A percentile compares a stretch with the other conserved stretches of the same genome.
Conservation (phyloP, 2,888 invertebrate species). For the Petrolisthes manimaculis region DNA sequence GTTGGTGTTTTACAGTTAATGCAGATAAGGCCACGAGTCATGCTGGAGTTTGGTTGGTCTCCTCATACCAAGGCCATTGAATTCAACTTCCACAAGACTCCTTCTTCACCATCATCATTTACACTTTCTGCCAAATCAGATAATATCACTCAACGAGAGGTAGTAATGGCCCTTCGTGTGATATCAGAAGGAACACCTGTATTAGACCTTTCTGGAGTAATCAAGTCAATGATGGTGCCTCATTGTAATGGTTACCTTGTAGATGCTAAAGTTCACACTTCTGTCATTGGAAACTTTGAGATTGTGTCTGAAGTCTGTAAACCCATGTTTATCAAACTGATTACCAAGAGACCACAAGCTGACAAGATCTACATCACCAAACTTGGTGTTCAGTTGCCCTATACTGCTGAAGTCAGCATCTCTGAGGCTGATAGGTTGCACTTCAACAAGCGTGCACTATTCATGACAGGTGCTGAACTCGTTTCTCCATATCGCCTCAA, state of each 20-base stretch:
- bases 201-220: constrained; percentile 34
- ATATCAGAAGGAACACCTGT: neutral
- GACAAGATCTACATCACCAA: constrained; percentile 19
- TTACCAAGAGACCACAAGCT: neutral
- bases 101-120: neutral
- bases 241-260: constrained; percentile 34
- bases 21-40: constrained; percentile 13
- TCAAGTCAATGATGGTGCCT: neutral
- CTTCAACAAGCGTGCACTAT: neutral
- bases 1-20: constrained; percentile 21
- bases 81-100: constrained; percentile 26
- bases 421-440: neutral
- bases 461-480: neutral
- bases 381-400: constrained; percentile 18
- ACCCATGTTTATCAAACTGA: constrained; percentile 27
- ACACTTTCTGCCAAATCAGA: constrained; percentile 19
- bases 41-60: neutral
- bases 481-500: neutral
- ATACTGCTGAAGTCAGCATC: constrained; percentile 24
- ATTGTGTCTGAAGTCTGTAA: constrained; percentile 25
- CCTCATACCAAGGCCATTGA: constrained; percentile 34
- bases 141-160: neutral
- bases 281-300: constrained; percentile 10
- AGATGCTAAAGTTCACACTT: constrained; percentile 6
- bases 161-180: constrained; percentile 12